Conservation (phyloP, 2,888 invertebrate species). For the Eristalis arbustorum region DNA sequence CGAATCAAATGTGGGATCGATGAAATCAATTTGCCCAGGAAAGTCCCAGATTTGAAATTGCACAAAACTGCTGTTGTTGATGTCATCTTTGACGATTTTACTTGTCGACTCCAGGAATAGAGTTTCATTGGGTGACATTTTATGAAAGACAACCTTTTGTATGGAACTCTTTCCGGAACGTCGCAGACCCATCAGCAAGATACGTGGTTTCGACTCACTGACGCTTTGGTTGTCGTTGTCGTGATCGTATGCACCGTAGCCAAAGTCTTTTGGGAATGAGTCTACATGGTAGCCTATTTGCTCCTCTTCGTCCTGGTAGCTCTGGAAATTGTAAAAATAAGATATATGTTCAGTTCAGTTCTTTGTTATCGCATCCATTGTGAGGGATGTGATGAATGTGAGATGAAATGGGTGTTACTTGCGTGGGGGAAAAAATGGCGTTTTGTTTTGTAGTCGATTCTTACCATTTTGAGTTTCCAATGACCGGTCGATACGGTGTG, state of each 20-base stretch:
- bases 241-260: constrained; percentile 93
- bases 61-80: constrained; percentile 96
- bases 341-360: background rate
- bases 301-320: constrained; percentile 83
- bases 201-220: constrained; percentile 88
- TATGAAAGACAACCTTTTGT: constrained; percentile 99
- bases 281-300: constrained; percentile 82
- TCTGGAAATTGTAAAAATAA: constrained; percentile 75
- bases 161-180: constrained; percentile 99
- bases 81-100: constrained; percentile 98
- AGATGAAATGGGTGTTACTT: constrained; percentile 12
- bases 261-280: constrained; percentile 94
- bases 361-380: constrained; percentile 32
- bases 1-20: constrained; percentile 97
- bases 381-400: background rate
- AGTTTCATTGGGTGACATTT: constrained; percentile 99
- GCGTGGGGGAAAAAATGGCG: background rate
- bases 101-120: constrained; percentile 98
- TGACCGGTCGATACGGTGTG: constrained; percentile 3
- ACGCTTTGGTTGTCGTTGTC: constrained; percentile 84
- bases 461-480: constrained; percentile 62
- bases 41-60: constrained; percentile 99
- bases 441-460: background rate
- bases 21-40: constrained; percentile 99
- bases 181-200: constrained; percentile 95